Evolutionary conservation across 2,797 vertebrate genomes (phyloP), one percentile per base, ranked within the genome.

Genomic region (Liparis tanakae): DNA sequence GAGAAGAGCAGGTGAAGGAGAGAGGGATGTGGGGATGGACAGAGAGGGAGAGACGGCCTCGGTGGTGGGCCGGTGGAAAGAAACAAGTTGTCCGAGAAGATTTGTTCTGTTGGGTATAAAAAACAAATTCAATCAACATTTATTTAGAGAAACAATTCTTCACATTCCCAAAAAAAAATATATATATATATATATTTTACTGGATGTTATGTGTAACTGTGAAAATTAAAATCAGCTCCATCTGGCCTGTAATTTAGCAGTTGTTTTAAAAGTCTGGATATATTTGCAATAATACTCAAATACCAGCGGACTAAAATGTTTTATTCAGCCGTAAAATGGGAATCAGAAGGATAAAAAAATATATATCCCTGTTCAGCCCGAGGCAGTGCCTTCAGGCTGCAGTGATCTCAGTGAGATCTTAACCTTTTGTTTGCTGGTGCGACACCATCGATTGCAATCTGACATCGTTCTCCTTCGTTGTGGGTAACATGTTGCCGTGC

Each of bases 21-120:
- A 59, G 73, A 69, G 66, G 48, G 51, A 83, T 56, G 65, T 66
- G 75, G 67, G 59, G 68, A 0, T 7, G 39, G 71, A 65, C 54
- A 74, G 76, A 78, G 61, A 70, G 44, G 44, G 51, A 78, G 65
- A 71, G 82, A 82, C 68, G 59, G 71, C 48, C 71, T 71, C 55
- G 58, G 74, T 14, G 36, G 12, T 58, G 70, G 81, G 77, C 78
- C 76, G 72, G 22, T 12, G 63, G 74, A 79, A 60, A 76, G 39
- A 72, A 70, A 55, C 39, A 78, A 68, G 69, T 60, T 68, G 77
- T 84, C 81, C 58, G 8, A 72, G 48, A 56, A 50, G 79, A 77
- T 77, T 83, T 78, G 64, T 55, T 37, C 50, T 66, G 18, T n/a
- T 34, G 44, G 22, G 39, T 14, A 69, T 14, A 33, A 67, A 61